A percentile compares a stretch with the other conserved stretches of the same genome.
Conservation (phyloP, 2,113 vertebrate species). For the Chauna torquata region DNA sequence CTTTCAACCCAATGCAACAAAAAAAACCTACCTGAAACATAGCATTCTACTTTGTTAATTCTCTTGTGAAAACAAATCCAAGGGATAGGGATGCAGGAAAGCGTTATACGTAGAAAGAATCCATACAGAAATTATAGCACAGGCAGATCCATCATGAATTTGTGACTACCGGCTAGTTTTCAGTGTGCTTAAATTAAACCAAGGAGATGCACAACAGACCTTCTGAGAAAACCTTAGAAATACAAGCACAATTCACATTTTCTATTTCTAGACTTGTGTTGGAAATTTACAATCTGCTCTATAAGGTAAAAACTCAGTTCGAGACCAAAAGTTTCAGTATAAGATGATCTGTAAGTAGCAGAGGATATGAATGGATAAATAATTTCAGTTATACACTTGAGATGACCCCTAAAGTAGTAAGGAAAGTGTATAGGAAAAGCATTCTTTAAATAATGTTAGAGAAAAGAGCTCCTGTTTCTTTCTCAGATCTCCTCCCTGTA, state of each 20-base stretch:
- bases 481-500: background rate
- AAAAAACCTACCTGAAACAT: background rate
- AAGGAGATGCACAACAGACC: background rate
- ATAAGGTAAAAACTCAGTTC: background rate
- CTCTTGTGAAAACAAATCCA: background rate
- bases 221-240: background rate
- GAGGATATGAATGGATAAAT: background rate
- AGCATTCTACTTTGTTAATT: background rate
- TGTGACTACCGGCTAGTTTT: background rate
- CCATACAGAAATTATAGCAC: background rate
- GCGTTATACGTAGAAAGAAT: background rate
- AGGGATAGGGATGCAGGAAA: background rate
- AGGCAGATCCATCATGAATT: background rate
- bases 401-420: too few relatives aligned
- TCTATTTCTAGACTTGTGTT: fast-evolving
- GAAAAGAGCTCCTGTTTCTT: background rate
- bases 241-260: too few relatives aligned
- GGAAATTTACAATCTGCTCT: background rate
- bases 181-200: background rate
- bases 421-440: background rate
- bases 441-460: background rate
- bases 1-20: background rate
- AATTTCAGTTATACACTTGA: background rate
- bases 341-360: background rate
- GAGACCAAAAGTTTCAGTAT: background rate